Base-by-base conservation (phyloP, 2,888 invertebrate species). In the Xanthia icteritia region DNA sequence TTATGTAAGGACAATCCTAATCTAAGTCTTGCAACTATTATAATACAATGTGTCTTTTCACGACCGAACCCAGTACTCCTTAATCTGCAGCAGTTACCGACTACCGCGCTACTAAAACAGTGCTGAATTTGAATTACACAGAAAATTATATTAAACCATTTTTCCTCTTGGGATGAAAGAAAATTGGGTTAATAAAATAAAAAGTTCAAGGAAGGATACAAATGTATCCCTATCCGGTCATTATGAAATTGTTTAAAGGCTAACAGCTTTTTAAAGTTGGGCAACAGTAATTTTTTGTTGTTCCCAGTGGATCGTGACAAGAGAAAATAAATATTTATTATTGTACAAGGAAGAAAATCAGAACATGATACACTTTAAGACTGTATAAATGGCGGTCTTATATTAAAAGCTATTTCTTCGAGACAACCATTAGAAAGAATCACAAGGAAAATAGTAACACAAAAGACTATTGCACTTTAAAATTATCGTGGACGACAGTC, bases 171-270 rank as follows among this genome's bases (percentile, higher is more conserved):
- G 36, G 45, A 73, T 36, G 6, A 36, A 51, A 80, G 36, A 45
- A 79, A 79, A 81, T 73, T 78, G 45, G 45, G 42, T 45, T 66
- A 54, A 4, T 54, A 61, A 60, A 66, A 79, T 66, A 61, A 60
- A 80, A 66, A 61, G 65, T 81, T 74, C 54, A 31, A 36, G 36
- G 27, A 54, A 78, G 20, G 54, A 60, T 61, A n/a, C 39, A 60
- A 68, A 31, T 58, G 9, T 56, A 48, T 76, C 79, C 76, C 39
- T n/a, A 39, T 20, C 27, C 76, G 39, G 68, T n/a, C n/a, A 69
- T 60, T 79, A 79, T 3, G 58, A 51, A 42, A 79, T 76, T 79
- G 20, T 79, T 20, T 78, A 17, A 51, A 68, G 13, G 31, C 36
- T 36, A 58, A 67, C 48, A 9, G 15, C 5, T 48, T 60, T 6